Evolutionary conservation across 2,888 invertebrate genomes (phyloP).

Genomic region (Pseudolycoriella hygida): DNA sequence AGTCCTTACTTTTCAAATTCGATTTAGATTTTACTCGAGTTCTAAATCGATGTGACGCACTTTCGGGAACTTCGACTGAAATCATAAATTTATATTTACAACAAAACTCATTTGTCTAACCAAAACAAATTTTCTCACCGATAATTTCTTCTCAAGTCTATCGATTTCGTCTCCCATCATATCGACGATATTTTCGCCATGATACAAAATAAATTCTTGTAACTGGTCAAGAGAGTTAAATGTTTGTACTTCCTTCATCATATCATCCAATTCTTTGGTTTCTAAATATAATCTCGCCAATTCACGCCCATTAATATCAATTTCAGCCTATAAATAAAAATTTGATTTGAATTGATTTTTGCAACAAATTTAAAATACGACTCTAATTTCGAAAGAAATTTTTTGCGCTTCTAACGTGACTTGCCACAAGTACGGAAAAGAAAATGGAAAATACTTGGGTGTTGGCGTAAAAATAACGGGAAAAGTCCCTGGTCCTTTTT

Average conservation of each 20-base stretch:
- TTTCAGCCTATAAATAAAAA: constrained; percentile 57
- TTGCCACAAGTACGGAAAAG: too few species aligned
- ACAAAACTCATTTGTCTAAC: too few species aligned
- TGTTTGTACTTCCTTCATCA: constrained; percentile 72
- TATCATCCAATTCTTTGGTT: constrained; percentile 65
- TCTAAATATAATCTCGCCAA: constrained; percentile 85
- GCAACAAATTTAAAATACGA: too few species aligned
- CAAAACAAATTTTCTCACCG: constrained; percentile 39
- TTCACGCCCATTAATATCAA: constrained; percentile 95
- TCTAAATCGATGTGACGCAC: constrained; percentile 91
- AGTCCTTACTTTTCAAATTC: too few species aligned
- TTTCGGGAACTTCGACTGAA: constrained; percentile 43
- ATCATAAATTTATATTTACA: too few species aligned
- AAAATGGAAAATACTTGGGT: too few species aligned
- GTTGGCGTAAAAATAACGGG: too few species aligned
- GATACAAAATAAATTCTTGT: constrained; percentile 79
- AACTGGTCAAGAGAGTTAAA: constrained; percentile 76
- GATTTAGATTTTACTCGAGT: constrained; percentile 42
- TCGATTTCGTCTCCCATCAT: constrained; percentile 96
- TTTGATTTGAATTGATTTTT: too few species aligned
- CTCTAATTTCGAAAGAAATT: too few species aligned
- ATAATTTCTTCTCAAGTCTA: constrained; percentile 87
- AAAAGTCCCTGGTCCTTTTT: too few species aligned
- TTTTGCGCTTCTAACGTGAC: too few species aligned
- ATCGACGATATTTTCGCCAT: constrained; percentile 97